Conservation (phyloP, 2,888 invertebrate species). For the Eulithis testata region DNA sequence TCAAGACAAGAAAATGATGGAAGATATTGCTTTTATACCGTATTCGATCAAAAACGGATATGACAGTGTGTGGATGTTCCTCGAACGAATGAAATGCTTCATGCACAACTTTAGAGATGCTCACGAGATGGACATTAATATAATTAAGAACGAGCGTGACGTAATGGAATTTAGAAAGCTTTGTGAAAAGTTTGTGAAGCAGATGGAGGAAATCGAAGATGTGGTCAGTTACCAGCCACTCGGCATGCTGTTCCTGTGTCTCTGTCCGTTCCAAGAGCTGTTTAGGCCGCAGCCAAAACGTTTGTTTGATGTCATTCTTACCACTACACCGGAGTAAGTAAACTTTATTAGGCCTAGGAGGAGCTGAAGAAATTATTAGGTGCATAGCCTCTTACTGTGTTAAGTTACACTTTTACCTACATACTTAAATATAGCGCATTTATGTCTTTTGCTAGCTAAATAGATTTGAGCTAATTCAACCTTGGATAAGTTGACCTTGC, state of each 20-base stretch:
- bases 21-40: constrained; percentile 84
- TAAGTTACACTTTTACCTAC: not conserved
- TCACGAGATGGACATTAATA: constrained; percentile 85
- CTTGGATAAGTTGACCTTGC: too few relatives aligned
- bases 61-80: constrained; percentile 86
- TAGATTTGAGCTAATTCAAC: too few relatives aligned
- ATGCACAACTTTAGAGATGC: constrained; percentile 89
- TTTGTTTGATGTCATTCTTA: constrained; percentile 87
- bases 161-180: constrained; percentile 86
- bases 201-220: constrained; percentile 87
- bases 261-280: constrained; percentile 88
- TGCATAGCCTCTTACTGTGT: too few relatives aligned
- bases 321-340: constrained; percentile 87
- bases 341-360: not conserved
- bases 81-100: constrained; percentile 86
- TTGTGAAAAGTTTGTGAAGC: constrained; percentile 88
- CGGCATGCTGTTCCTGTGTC: constrained; percentile 89
- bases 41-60: constrained; percentile 85
- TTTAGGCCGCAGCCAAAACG: constrained; percentile 89
- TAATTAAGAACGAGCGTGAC: constrained; percentile 87
- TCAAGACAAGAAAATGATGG: constrained; percentile 85
- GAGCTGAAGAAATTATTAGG: too few relatives aligned
- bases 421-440: constrained; percentile 2
- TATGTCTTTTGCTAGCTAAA: constrained; percentile 12
- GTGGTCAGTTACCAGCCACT: constrained; percentile 88